Percentiles rank a stretch among this genome's conserved stretches.
Conservation (phyloP, 2,888 invertebrate genomes). For the Xanthia icteritia region DNA sequence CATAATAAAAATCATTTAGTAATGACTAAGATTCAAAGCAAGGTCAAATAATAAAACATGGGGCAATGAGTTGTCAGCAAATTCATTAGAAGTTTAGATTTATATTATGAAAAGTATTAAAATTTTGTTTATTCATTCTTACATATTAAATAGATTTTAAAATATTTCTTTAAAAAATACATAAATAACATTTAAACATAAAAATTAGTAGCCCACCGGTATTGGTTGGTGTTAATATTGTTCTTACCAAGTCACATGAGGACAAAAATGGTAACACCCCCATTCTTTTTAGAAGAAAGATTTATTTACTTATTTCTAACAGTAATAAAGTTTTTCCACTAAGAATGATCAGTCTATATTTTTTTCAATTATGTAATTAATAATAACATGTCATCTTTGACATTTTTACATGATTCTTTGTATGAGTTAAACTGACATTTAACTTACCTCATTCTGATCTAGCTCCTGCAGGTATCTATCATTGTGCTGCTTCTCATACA, state of each 20-base stretch:
- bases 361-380: neutral
- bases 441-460: slow-evolving; percentile 93
- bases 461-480: slow-evolving; percentile 92
- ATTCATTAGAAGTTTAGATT: neutral
- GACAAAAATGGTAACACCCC: no score
- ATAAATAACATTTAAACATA: no score
- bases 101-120: neutral
- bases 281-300: no score
- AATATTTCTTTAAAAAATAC: no score
- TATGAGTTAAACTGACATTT: slow-evolving; percentile 4
- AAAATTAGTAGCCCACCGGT: neutral
- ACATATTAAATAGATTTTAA: neutral
- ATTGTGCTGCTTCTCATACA: slow-evolving; percentile 93
- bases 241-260: neutral
- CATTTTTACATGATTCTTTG: neutral
- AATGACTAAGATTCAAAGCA: neutral
- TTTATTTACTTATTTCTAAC: neutral
- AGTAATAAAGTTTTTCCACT: neutral
- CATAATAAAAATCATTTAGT: neutral
- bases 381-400: neutral
- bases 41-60: neutral
- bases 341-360: neutral
- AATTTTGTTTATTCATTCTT: neutral
- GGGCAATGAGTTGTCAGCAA: slow-evolving; percentile 3
- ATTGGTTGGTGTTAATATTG: neutral